phyloP scores from a whole-genome alignment of 2,888 invertebrate species.

The Temnothorax unifasciatus region DNA sequence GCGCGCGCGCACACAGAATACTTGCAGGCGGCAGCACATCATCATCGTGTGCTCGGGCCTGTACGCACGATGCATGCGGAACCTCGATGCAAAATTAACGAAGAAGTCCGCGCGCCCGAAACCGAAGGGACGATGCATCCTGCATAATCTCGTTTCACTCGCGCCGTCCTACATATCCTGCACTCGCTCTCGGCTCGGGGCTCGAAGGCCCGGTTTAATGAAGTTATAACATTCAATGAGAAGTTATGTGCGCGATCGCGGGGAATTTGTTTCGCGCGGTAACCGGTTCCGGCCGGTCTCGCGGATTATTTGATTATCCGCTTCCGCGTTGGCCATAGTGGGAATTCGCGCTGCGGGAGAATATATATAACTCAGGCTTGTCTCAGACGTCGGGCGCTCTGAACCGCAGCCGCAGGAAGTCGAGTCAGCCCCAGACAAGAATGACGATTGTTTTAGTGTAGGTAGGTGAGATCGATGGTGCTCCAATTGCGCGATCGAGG shows the following conservation, averaged over 20 bases:
- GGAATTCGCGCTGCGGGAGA: constrained; percentile 30
- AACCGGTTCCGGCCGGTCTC: constrained; percentile 45
- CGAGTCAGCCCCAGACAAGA: constrained; percentile 4
- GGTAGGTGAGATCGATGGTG: constrained; percentile 40
- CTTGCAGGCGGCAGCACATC: constrained; percentile 38
- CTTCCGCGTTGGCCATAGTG: constrained; percentile 39
- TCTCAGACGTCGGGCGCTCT: constrained; percentile 33
- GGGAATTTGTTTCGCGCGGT: constrained; percentile 62
- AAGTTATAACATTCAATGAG: constrained; percentile 64
- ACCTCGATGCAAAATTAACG: constrained; percentile 74
- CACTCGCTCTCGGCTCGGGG: neutral
- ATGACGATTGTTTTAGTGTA: constrained; percentile 24
- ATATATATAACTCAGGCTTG: constrained; percentile 14
- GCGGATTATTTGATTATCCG: constrained; percentile 68
- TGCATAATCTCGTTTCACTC: constrained; percentile 68
- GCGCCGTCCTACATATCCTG: constrained; percentile 38
- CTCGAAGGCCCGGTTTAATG: constrained; percentile 50
- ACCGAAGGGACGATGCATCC: constrained; percentile 60
- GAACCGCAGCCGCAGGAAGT: constrained; percentile 14
- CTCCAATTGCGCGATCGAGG: constrained; percentile 34
- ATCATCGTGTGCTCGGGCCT: constrained; percentile 9
- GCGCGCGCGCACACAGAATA: neutral
- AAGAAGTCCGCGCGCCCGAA: constrained; percentile 66
- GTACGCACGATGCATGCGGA: constrained; percentile 52
- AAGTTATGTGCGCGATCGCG: constrained; percentile 65